Percentiles rank a stretch among this genome's conserved stretches.
Evolutionary conservation across 2,888 invertebrate species (phyloP).

Genomic region (Hirtodrosophila histrioides): DNA sequence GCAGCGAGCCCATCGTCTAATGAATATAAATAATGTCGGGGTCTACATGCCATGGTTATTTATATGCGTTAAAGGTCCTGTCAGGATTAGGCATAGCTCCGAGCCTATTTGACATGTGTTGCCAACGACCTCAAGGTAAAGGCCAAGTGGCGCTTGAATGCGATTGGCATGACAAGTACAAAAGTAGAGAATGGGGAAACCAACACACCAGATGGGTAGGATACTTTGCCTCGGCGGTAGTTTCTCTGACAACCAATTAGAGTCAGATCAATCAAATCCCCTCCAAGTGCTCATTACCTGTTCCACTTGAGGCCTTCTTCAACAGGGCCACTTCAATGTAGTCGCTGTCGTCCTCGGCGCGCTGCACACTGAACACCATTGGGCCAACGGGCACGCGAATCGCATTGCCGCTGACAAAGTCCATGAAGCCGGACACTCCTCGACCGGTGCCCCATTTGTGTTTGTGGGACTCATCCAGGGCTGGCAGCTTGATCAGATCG

Average conservation of each 20-base stretch:
- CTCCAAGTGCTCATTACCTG: slow-evolving; percentile 72
- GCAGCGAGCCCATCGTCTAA: slow-evolving; percentile 52
- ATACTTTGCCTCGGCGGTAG: slow-evolving; percentile 11
- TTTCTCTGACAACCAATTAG: slow-evolving; percentile 29
- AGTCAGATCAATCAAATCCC: slow-evolving; percentile 30
- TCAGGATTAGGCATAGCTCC: slow-evolving; percentile 9
- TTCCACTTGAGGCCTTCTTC: slow-evolving; percentile 77
- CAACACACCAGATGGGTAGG: too few relatives aligned
- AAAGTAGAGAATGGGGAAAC: neutral
- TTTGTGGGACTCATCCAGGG: slow-evolving; percentile 56
- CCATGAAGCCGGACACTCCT: slow-evolving; percentile 78
- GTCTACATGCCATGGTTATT: slow-evolving; percentile 24
- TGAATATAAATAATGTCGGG: slow-evolving; percentile 61
- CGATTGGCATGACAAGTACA: slow-evolving; percentile 42
- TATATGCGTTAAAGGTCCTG: slow-evolving; percentile 45
- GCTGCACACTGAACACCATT: slow-evolving; percentile 83
- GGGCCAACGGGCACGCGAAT: slow-evolving; percentile 83
- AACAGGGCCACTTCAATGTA: slow-evolving; percentile 83
- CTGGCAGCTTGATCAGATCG: slow-evolving; percentile 86
- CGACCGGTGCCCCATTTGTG: slow-evolving; percentile 75
- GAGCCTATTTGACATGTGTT: slow-evolving; percentile 38
- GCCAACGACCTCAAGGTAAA: slow-evolving; percentile 17
- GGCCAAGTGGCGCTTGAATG: slow-evolving; percentile 40
- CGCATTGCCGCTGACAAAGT: slow-evolving; percentile 83
- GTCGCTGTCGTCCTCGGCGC: slow-evolving; percentile 82